Evolutionary conservation across 1,140 invertebrate genomes (phyloP).

Genomic region (Macrostomum lignano): DNA sequence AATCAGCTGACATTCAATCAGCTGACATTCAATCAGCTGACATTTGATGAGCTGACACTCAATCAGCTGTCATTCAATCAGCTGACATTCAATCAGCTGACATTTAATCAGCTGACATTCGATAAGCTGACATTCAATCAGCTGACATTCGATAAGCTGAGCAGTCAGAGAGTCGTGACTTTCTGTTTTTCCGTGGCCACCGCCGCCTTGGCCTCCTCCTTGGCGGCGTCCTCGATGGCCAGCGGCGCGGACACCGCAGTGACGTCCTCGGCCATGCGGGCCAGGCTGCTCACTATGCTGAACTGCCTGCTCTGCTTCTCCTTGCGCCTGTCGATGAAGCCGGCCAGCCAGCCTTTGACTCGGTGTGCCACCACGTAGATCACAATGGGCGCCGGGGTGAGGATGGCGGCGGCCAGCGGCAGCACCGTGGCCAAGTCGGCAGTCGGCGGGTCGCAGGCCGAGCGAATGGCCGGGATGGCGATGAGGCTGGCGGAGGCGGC

Average conservation of each 20-base stretch:
- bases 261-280: constrained; percentile 1
- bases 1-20: no score
- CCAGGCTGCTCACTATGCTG: background rate
- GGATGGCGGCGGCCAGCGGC: background rate
- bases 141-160: no score
- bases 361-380: background rate
- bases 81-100: no score
- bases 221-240: no score
- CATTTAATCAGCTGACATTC: no score
- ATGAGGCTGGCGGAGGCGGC: constrained; percentile 3
- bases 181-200: no score
- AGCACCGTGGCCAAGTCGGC: constrained; percentile 5
- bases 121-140: no score
- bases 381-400: constrained; percentile 4
- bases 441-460: background rate
- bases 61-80: no score
- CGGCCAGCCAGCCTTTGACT: background rate
- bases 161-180: no score
- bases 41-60: no score
- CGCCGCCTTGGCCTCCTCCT: no score
- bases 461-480: background rate
- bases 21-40: no score
- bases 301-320: background rate
- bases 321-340: background rate
- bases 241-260: background rate